A percentile compares a stretch with the other conserved stretches of the same genome.
These are phyloP conservation scores for Pristionchus maxplancki DNA, from an alignment of 2,888 invertebrate genomes.

Conservation along the genomic window DNA sequence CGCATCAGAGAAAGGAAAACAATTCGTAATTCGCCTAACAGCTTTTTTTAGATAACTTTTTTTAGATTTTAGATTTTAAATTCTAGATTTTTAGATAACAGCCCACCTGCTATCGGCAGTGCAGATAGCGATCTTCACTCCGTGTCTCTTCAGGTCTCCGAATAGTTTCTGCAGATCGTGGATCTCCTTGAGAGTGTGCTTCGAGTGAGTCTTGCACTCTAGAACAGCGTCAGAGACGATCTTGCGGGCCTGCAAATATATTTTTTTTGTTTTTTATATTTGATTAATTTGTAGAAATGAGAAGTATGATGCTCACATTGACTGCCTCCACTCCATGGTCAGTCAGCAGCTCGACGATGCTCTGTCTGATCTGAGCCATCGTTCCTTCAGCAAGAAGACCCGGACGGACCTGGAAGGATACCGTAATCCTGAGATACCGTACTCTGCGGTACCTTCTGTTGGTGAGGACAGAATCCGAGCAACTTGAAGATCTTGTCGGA, in stretches of 20 bases:
- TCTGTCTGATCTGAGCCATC: constrained; percentile 76
- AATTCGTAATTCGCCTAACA: not conserved
- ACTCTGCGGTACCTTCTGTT: constrained; percentile 56
- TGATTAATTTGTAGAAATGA: not conserved
- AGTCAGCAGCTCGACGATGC: constrained; percentile 76
- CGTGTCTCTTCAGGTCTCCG: constrained; percentile 77
- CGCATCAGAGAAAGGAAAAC: not conserved
- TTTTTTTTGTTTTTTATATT: not conserved
- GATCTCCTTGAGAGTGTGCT: constrained; percentile 75
- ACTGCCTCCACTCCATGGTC: constrained; percentile 75
- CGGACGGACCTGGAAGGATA: constrained; percentile 70
- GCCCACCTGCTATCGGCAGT: constrained; percentile 79
- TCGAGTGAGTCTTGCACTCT: constrained; percentile 74
- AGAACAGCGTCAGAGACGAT: constrained; percentile 76
- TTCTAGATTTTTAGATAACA: no score
- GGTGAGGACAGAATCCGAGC: constrained; percentile 77
- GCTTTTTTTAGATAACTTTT: no score
- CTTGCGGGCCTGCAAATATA: constrained; percentile 56
- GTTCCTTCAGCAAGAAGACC: constrained; percentile 79
- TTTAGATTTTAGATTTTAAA: no score
- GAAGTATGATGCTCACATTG: constrained; percentile 60
- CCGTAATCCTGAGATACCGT: not conserved
- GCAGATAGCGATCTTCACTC: constrained; percentile 79
- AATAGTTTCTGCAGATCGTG: constrained; percentile 78
- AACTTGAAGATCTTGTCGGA: constrained; percentile 76